Evolutionary conservation across 1,140 invertebrate genomes (phyloP).

Genomic region (Drosophila subobscura): DNA sequence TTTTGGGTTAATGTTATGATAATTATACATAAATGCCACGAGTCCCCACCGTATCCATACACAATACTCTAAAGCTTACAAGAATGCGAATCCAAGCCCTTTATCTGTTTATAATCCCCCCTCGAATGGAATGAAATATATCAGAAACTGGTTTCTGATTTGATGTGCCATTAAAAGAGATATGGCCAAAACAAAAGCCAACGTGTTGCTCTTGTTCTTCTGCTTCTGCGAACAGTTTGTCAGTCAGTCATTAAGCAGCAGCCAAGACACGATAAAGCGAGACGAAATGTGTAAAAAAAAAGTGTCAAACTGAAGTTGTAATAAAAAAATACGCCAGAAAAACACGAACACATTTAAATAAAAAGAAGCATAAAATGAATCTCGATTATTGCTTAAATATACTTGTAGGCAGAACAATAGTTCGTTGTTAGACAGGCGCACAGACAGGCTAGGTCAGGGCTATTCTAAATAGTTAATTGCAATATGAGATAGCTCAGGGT

Average conservation of each 20-base stretch:
- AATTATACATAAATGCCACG: too few species aligned
- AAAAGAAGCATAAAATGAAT: neutral
- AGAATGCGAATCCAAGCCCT: constrained; percentile 12
- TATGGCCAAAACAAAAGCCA: constrained; percentile 31
- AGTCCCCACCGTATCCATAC: too few species aligned
- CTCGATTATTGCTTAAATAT: too few species aligned
- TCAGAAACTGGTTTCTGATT: constrained; percentile 45
- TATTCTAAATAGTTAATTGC: constrained; percentile 51
- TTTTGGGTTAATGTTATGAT: too few species aligned
- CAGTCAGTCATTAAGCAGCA: neutral
- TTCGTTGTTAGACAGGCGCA: neutral
- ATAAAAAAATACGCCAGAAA: neutral
- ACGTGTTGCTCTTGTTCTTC: constrained; percentile 26
- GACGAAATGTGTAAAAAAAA: neutral
- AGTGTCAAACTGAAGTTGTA: neutral
- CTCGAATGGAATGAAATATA: neutral
- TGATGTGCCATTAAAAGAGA: constrained; percentile 24
- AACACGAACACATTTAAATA: neutral
- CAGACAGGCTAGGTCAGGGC: constrained; percentile 59
- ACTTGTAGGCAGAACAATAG: too few species aligned
- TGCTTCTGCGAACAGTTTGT: constrained; percentile 3
- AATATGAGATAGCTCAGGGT: constrained; percentile 61
- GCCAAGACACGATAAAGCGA: neutral
- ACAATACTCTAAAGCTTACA: neutral
- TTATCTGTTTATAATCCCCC: constrained; percentile 3